Conservation (phyloP, 2,888 invertebrate species). For the Serrognathus titanus region DNA sequence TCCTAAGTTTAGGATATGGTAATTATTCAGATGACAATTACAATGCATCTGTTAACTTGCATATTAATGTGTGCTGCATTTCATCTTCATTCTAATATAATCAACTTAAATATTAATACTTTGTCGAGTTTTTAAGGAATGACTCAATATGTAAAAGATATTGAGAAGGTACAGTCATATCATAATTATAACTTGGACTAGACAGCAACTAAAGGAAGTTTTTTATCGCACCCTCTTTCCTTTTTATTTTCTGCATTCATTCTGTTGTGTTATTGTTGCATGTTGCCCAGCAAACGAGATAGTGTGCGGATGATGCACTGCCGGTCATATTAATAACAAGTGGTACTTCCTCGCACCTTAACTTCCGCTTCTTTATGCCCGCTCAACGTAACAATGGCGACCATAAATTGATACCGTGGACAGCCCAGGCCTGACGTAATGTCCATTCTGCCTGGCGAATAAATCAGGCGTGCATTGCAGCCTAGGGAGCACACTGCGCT, state of each 20-base stretch:
- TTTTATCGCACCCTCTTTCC: too few species aligned
- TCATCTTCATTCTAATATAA: too few species aligned
- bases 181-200: too few species aligned
- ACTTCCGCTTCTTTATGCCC: slow-evolving; percentile 31
- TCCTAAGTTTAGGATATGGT: too few species aligned
- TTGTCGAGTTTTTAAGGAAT: too few species aligned
- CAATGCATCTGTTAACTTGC: too few species aligned
- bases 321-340: slow-evolving; percentile 35
- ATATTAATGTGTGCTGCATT: too few species aligned
- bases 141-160: too few species aligned
- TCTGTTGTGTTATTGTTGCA: slow-evolving; percentile 19
- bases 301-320: slow-evolving; percentile 22
- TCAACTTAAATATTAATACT: too few species aligned
- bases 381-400: slow-evolving; percentile 30
- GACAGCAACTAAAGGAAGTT: too few species aligned
- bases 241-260: slow-evolving; percentile 1
- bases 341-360: slow-evolving; percentile 35
- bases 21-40: too few species aligned
- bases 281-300: slow-evolving; percentile 9
- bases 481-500: slow-evolving; percentile 31
- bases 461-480: slow-evolving; percentile 39
- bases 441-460: slow-evolving; percentile 37
- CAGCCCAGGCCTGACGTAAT: slow-evolving; percentile 37
- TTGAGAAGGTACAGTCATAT: too few species aligned
- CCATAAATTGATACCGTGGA: slow-evolving; percentile 38